A percentile compares a stretch with the other conserved stretches of the same genome.
Evolutionary conservation across 2,888 invertebrate genomes (phyloP).

Genomic region (Synergus umbraculus): DNA sequence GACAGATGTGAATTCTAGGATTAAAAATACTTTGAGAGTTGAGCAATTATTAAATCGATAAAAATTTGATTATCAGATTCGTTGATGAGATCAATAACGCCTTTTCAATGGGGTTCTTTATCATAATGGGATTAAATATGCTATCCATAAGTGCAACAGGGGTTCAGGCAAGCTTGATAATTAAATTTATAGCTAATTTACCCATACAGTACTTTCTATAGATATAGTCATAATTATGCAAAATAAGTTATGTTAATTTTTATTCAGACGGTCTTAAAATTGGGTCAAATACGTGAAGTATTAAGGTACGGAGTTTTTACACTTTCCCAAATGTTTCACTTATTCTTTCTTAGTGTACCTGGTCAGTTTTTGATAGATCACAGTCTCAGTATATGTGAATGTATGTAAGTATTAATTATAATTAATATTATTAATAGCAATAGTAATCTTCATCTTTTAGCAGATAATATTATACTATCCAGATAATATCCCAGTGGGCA

Average conservation of each 20-base stretch:
- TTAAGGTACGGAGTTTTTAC: conserved; percentile 48
- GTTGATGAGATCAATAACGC: conserved; percentile 41
- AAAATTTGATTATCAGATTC: conserved; percentile 26
- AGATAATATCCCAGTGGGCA: no score
- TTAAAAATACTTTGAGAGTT: no score
- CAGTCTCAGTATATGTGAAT: conserved; percentile 44
- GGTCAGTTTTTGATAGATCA: conserved; percentile 50
- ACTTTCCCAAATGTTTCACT: conserved; percentile 44
- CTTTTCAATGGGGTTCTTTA: conserved; percentile 34
- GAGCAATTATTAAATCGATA: no score
- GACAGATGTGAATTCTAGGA: no score
- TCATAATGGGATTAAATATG: conserved; percentile 37
- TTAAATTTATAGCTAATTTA: not conserved
- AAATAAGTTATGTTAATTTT: not conserved
- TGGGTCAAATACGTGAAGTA: conserved; percentile 30
- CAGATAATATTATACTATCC: not conserved
- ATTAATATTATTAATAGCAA: no score
- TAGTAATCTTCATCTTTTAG: not conserved
- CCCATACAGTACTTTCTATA: not conserved
- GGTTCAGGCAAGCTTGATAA: conserved; percentile 29
- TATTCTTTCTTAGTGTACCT: conserved; percentile 47
- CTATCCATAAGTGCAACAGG: conserved; percentile 41
- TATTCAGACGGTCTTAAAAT: conserved; percentile 39
- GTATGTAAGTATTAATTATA: conserved; percentile 37
- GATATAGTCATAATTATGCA: not conserved